Evolutionary conservation across 2,797 vertebrate species (phyloP), one percentile per base, ranked within the genome.

Genomic region (Micrastur ruficollis): DNA sequence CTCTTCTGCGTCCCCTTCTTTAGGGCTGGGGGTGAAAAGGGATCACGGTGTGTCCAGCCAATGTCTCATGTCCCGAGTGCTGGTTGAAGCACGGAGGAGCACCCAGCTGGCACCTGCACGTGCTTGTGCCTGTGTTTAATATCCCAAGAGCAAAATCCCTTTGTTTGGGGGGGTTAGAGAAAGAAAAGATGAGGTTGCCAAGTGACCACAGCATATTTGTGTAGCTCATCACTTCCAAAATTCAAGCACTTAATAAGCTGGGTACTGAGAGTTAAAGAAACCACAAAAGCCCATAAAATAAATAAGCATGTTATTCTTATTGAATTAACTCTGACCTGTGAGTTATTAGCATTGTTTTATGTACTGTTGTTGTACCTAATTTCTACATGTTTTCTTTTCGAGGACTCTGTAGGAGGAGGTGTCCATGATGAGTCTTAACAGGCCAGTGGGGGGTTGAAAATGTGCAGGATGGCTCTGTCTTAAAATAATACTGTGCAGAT

Each of bases 221-320:
- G 56, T 74, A 89, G 92, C 65, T 97, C 96, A 75, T 95, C 89
- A 49, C 53, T 93, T 92, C 92, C 86, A 81, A 84, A 96, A 93
- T 89, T 81, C 93, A 87, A 82, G 74, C 65, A 19, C 65, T 95
- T 93, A 89, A 74, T 86, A 81, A 88, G 62, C 44, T 66, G 66
- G 53, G 58, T 91, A 62, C 81, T 70, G 70, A 80, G 86, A 92
- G 86, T 62, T 92, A 78, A 92, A 92, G 81, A 94, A 96, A 95
- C 90, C 95, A 86, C 92, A 86, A 82, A 83, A n/a, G 50, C 89
- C 86, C 65, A 42, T 96, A 92, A 95, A 95, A 91, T 86, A 96
- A 97, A 96, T 87, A 86, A 94, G 83, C 21, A 0, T 44, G 65
- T 91, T 93, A 62, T 86, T 95, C 95, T 89, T 66, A 92, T 7